These are phyloP conservation scores for Pleuronectes platessa DNA, from an alignment of 2,113 vertebrate species.

Conservation along the genomic window DNA sequence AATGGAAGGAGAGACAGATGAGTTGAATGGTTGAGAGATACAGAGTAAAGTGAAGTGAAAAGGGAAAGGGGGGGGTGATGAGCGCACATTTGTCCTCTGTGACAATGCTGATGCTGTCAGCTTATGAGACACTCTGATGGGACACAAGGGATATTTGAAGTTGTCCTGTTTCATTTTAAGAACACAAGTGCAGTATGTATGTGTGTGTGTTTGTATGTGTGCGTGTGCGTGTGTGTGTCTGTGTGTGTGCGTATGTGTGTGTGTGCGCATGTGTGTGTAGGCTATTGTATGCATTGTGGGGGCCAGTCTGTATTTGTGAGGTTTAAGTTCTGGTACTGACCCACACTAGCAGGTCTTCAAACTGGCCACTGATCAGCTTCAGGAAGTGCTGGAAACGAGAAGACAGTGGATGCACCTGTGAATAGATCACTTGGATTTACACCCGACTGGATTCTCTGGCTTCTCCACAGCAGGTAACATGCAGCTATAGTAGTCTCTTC, in stretches of 20 bases:
- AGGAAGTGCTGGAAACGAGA: too few relatives aligned
- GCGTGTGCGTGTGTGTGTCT: neutral
- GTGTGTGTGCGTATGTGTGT: neutral
- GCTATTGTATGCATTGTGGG: too few relatives aligned
- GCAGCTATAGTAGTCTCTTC: too few relatives aligned
- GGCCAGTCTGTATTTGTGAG: neutral
- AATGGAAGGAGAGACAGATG: constrained; percentile 54
- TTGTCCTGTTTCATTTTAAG: neutral
- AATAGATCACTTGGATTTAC: too few relatives aligned
- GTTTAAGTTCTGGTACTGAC: neutral
- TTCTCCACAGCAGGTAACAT: too few relatives aligned
- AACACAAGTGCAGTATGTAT: neutral
- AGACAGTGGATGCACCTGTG: too few relatives aligned
- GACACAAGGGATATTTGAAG: constrained; percentile 24
- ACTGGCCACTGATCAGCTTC: too few relatives aligned
- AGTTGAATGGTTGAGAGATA: constrained; percentile 29
- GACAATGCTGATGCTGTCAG: constrained; percentile 21
- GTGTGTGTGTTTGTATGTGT: neutral
- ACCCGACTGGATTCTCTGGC: too few relatives aligned
- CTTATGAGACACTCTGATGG: constrained; percentile 35
- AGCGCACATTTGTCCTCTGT: constrained; percentile 3
- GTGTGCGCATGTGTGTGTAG: neutral
- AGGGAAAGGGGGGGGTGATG: constrained; percentile 15
- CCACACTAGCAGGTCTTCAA: too few relatives aligned
- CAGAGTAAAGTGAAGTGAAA: neutral